Base-by-base conservation (phyloP, 2,113 vertebrate genomes). In the Nestor notabilis region DNA sequence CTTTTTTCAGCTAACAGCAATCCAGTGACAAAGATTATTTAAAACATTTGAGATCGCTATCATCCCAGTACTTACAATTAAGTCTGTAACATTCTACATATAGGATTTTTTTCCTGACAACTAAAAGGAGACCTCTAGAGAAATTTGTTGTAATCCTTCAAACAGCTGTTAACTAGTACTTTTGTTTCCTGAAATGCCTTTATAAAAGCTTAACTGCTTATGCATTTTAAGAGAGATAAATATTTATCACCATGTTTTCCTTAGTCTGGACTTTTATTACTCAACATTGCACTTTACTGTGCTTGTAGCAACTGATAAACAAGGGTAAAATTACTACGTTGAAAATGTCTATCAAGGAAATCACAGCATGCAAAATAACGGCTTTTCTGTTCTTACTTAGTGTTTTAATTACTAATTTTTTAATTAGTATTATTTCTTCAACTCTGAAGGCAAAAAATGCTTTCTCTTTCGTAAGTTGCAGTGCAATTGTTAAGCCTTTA, bases 61-160 rank as follows among this genome's bases (percentile, higher is more conserved):
- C 39, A 83, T 44, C 50, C 14, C 47, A 58, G 71, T 35, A 47
- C 10, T 86, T 68, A 81, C 60, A 94, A 60, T 71, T 90, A 89
- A 82, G 49, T 39, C 46, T 79, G 2, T 31, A 90, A 58, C 29
- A 56, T 84, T 72, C 61, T 82, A 71, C 5, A 79, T 3, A 84
- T 17, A 63, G 56, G 24, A 69, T 44, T 85, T 78, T 53, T 78
- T 43, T 27, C 44, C 39, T 75, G 76, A 14, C 77, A n/a, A 89
- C 60, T 92, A 71, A 58, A 72, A 91, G n/a, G 63, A 92, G 80
- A 89, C 52, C 75, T 93, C 80, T 55, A 91, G 74, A 96, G 87
- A 94, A 95, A 89, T 89, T 52, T 79, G 31, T 23, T 89, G 70
- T 15, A 61, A 72, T 78, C 74, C 79, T 83, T 64, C 53, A 33